Conservation (phyloP, 2,113 vertebrate species). For the Murina feae region DNA sequence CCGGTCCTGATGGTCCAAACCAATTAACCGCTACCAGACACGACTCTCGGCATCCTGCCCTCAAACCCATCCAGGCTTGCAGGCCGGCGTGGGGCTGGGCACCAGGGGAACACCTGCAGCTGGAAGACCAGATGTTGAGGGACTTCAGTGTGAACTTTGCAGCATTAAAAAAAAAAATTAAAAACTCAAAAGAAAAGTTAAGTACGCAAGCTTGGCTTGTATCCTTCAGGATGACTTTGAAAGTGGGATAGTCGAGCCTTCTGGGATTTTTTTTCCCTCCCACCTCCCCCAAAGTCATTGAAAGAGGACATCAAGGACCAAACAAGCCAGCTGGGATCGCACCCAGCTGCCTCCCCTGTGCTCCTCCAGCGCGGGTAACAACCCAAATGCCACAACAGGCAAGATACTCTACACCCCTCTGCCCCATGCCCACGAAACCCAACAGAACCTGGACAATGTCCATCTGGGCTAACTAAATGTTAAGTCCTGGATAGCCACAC, state of each 20-base stretch:
- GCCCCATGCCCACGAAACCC: not conserved
- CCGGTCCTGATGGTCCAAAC: constrained; percentile 10
- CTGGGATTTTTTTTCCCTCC: not conserved
- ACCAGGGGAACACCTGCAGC: constrained; percentile 58
- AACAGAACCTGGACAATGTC: not conserved
- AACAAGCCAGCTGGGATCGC: not conserved
- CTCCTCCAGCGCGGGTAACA: not conserved
- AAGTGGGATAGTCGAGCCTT: not conserved
- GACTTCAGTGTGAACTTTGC: constrained; percentile 61
- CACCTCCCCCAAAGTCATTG: not conserved
- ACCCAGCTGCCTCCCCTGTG: not conserved
- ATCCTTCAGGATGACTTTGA: constrained; percentile 69
- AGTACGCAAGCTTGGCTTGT: constrained; percentile 21
- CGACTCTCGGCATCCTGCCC: constrained; percentile 41
- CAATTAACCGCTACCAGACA: constrained; percentile 49
- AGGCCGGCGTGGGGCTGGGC: constrained; percentile 14
- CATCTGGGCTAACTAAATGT: not conserved
- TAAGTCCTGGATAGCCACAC: not conserved
- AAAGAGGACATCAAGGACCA: not conserved
- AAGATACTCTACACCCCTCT: not conserved
- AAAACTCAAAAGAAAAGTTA: constrained; percentile 56
- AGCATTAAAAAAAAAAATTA: constrained; percentile 61
- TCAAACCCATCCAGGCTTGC: constrained; percentile 51
- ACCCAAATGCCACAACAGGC: not conserved
- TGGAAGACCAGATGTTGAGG: constrained; percentile 82